Evolutionary conservation across 2,888 invertebrate species (phyloP).

Genomic region (Falcaria lacertinaria): DNA sequence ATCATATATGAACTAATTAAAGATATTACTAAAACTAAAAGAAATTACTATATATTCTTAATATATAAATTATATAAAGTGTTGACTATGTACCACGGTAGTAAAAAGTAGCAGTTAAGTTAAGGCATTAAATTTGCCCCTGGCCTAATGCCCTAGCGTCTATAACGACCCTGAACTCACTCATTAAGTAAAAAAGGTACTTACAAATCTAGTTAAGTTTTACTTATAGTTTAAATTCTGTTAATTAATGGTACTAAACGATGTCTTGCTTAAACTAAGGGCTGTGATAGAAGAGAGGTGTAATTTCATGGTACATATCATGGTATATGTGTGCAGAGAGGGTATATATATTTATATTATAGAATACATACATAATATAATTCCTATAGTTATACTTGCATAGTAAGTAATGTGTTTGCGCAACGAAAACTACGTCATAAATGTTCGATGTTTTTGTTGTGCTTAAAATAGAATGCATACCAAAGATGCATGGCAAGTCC

Average conservation of each 20-base stretch:
- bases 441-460: background rate
- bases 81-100: background rate
- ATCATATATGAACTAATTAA: background rate
- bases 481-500: background rate
- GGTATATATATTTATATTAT: background rate
- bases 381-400: background rate
- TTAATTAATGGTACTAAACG: conserved; percentile 53
- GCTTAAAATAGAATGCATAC: background rate
- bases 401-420: background rate
- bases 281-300: conserved; percentile 68
- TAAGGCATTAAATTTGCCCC: background rate
- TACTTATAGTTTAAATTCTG: conserved; percentile 58
- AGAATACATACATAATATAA: background rate
- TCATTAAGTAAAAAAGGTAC: conserved; percentile 36
- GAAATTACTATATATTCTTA: conserved; percentile 1
- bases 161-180: conserved; percentile 21
- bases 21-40: conserved; percentile 17
- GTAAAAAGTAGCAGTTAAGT: background rate
- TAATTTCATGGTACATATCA: conserved; percentile 58
- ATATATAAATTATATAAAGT: background rate
- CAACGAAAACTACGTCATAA: background rate
- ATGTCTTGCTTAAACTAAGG: conserved; percentile 55
- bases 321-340: conserved; percentile 14
- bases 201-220: conserved; percentile 45
- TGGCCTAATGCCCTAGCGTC: conserved; percentile 4